Evolutionary conservation across 2,888 invertebrate genomes (phyloP).

Genomic region (Dioctria rufipes): DNA sequence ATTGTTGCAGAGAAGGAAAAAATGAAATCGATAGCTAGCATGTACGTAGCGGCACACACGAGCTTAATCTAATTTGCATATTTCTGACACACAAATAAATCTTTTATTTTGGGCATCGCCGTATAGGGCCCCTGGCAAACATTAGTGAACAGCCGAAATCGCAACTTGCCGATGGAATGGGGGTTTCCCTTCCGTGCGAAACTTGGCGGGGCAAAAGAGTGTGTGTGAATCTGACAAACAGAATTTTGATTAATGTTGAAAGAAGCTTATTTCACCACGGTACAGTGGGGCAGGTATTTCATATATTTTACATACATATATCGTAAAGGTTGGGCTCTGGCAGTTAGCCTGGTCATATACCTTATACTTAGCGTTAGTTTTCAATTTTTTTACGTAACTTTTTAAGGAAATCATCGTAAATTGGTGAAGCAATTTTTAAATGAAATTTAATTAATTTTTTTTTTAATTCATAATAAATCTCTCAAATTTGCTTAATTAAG

Average conservation of each 20-base stretch:
- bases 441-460: no score
- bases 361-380: no score
- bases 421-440: no score
- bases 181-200: slow-evolving; percentile 2
- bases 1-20: slow-evolving; percentile 40
- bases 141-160: slow-evolving; percentile 38
- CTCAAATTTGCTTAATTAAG: no score
- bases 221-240: slow-evolving; percentile 51
- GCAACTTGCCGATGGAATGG: slow-evolving; percentile 25
- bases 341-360: no score
- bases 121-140: slow-evolving; percentile 32
- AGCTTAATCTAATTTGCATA: slow-evolving; percentile 52
- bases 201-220: slow-evolving; percentile 11
- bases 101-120: slow-evolving; percentile 49
- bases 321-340: no score
- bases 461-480: no score
- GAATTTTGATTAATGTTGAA: slow-evolving; percentile 50
- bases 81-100: slow-evolving; percentile 52
- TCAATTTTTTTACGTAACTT: no score
- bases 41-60: slow-evolving; percentile 43
- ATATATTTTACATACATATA: no score
- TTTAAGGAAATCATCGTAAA: no score
- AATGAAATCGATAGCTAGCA: slow-evolving; percentile 45
- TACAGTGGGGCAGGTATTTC: not conserved
- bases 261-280: slow-evolving; percentile 2